A percentile compares a stretch with the other conserved stretches of the same genome.
Evolutionary conservation across 2,113 vertebrate genomes (phyloP).

Genomic region (Esox niger): DNA sequence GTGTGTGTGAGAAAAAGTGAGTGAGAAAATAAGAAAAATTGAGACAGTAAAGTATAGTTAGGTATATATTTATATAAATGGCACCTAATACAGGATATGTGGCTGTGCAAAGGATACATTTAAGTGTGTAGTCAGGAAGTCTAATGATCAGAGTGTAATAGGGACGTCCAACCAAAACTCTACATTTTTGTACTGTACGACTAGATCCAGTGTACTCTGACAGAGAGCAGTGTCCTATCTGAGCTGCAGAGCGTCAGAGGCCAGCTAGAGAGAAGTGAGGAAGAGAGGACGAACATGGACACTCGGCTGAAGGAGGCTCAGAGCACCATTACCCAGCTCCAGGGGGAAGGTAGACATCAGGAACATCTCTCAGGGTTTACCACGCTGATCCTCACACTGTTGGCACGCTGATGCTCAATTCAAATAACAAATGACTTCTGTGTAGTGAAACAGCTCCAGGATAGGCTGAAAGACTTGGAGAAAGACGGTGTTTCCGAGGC

Average conservation of each 20-base stretch:
- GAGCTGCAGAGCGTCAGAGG: slow-evolving; percentile 62
- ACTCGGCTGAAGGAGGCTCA: slow-evolving; percentile 50
- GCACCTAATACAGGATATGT: too few species aligned
- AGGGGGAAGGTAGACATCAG: slow-evolving; percentile 71
- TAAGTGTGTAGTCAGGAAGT: not conserved
- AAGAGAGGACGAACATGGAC: slow-evolving; percentile 46
- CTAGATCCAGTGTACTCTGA: slow-evolving; percentile 39
- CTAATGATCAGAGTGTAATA: not conserved
- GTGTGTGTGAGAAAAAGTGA: not conserved
- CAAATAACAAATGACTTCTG: not conserved
- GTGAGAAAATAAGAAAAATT: not conserved
- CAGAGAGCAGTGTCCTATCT: slow-evolving; percentile 13
- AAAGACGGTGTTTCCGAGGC: not conserved
- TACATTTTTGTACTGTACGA: not conserved
- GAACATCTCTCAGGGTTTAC: too few species aligned
- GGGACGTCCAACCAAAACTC: not conserved
- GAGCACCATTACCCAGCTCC: slow-evolving; percentile 34
- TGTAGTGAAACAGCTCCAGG: slow-evolving; percentile 54
- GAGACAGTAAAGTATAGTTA: not conserved
- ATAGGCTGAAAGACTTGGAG: slow-evolving; percentile 10
- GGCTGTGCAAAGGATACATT: too few species aligned
- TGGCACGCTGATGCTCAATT: too few species aligned
- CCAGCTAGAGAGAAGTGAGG: slow-evolving; percentile 50
- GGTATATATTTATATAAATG: not conserved
- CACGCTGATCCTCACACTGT: too few species aligned